These are phyloP conservation scores for Zonitis immaculata DNA, from an alignment of 2,888 invertebrate genomes.

Conservation along the genomic window DNA sequence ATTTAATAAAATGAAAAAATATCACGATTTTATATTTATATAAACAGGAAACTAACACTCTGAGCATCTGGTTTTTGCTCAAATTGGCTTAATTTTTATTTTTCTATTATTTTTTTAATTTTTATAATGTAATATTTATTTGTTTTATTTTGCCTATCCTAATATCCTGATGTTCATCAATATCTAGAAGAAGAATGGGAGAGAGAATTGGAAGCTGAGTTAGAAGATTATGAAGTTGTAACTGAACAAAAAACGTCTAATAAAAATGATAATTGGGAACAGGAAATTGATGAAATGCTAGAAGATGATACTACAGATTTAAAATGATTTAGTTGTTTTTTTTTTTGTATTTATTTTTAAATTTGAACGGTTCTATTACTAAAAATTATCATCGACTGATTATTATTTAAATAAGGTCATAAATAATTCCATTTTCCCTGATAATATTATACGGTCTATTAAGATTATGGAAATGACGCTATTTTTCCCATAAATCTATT, in stretches of 20 bases:
- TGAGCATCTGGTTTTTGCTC: slow-evolving; percentile 36
- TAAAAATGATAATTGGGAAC: slow-evolving; percentile 46
- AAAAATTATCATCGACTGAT: slow-evolving; percentile 13
- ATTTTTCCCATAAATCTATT: no score
- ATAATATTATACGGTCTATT: slow-evolving; percentile 17
- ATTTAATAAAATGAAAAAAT: neutral
- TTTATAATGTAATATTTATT: slow-evolving; percentile 31
- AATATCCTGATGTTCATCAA: slow-evolving; percentile 34
- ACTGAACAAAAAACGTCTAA: slow-evolving; percentile 53
- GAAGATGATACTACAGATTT: slow-evolving; percentile 43
- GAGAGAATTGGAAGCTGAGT: slow-evolving; percentile 89
- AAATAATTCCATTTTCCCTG: slow-evolving; percentile 4
- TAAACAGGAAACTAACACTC: slow-evolving; percentile 40
- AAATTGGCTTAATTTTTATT: neutral
- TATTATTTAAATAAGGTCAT: slow-evolving; percentile 8
- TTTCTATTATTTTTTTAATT: slow-evolving; percentile 6
- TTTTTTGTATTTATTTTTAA: slow-evolving; percentile 7
- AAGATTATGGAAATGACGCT: slow-evolving; percentile 10
- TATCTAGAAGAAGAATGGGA: slow-evolving; percentile 81
- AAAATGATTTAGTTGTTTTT: slow-evolving; percentile 34
- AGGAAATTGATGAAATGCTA: slow-evolving; percentile 47
- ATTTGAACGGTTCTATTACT: neutral
- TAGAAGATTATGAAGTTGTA: slow-evolving; percentile 93
- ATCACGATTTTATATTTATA: slow-evolving; percentile 5
- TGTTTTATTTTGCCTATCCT: slow-evolving; percentile 35